Conservation (phyloP, 1,140 invertebrate species). For the Probaryconus sp. region DNA sequence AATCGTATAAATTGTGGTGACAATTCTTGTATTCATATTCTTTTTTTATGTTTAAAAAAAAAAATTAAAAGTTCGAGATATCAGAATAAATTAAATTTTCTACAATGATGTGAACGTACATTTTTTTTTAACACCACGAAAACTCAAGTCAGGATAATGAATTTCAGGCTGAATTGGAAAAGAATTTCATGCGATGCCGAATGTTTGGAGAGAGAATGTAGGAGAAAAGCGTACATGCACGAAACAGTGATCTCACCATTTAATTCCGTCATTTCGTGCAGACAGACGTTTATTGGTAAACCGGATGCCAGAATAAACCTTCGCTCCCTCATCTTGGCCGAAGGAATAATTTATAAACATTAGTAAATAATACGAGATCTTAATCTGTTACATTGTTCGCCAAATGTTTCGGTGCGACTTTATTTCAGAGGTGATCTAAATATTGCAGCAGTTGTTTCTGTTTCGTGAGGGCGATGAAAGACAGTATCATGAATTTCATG, state of each 20-base stretch:
- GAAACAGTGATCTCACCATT: slow-evolving; percentile 6
- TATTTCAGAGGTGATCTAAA: slow-evolving; percentile 5
- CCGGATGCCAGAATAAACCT: slow-evolving; percentile 9
- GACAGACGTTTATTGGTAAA: slow-evolving; percentile 19
- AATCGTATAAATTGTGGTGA: too few relatives aligned
- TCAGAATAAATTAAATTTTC: too few relatives aligned
- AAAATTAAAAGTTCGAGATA: too few relatives aligned
- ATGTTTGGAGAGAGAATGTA: slow-evolving; percentile 11
- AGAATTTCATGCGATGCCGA: slow-evolving; percentile 6
- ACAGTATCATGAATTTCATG: background rate
- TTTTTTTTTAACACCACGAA: too few relatives aligned
- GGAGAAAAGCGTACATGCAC: slow-evolving; percentile 4
- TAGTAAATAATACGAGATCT: slow-evolving; percentile 5
- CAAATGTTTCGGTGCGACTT: too few relatives aligned
- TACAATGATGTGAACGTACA: too few relatives aligned
- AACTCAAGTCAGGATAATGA: too few relatives aligned
- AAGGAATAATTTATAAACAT: slow-evolving; percentile 42
- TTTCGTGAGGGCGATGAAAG: background rate
- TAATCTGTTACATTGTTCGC: slow-evolving; percentile 37
- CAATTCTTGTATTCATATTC: too few relatives aligned
- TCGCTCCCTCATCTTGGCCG: background rate
- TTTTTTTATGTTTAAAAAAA: too few relatives aligned
- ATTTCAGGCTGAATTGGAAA: background rate
- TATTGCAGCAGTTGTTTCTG: slow-evolving; percentile 14
- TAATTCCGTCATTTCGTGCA: slow-evolving; percentile 21